These are phyloP conservation scores for Brienomyrus brachyistius DNA, from an alignment of 2,113 vertebrate species.

Conservation along the genomic window DNA sequence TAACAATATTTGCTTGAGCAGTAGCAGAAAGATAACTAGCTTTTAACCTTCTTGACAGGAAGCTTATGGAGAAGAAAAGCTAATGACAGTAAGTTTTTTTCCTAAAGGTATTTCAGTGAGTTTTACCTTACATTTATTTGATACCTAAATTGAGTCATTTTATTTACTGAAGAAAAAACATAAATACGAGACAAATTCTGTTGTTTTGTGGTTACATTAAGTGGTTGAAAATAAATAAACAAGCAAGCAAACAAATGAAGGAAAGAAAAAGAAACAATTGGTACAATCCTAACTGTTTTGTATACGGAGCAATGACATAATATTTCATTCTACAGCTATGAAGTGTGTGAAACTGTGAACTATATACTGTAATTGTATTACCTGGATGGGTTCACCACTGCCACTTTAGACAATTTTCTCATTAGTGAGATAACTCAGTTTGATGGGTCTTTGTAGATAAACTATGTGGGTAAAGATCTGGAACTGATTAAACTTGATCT, in stretches of 20 bases:
- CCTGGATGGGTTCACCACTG: background rate
- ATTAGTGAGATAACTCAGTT: background rate
- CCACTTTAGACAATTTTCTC: background rate
- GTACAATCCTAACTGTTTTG: background rate
- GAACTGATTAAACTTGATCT: background rate
- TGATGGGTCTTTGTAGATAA: background rate
- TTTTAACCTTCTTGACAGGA: slow-evolving; percentile 14
- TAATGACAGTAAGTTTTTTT: slow-evolving; percentile 4
- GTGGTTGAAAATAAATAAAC: background rate
- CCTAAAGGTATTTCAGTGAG: background rate
- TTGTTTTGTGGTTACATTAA: background rate
- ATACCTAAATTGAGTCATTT: background rate
- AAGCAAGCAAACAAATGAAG: background rate
- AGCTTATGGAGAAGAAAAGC: slow-evolving; percentile 17
- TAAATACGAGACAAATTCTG: too few relatives aligned
- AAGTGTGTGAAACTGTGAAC: background rate
- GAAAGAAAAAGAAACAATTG: background rate
- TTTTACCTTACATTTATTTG: background rate
- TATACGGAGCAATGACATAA: background rate
- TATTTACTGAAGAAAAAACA: background rate
- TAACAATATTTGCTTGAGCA: background rate
- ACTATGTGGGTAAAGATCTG: background rate
- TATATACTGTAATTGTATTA: background rate
- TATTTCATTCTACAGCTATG: background rate
- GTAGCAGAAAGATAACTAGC: background rate